Evolutionary conservation across 2,888 invertebrate genomes (phyloP), one percentile per base, ranked within the genome.

Genomic region (Lamellibrachia satsuma): DNA sequence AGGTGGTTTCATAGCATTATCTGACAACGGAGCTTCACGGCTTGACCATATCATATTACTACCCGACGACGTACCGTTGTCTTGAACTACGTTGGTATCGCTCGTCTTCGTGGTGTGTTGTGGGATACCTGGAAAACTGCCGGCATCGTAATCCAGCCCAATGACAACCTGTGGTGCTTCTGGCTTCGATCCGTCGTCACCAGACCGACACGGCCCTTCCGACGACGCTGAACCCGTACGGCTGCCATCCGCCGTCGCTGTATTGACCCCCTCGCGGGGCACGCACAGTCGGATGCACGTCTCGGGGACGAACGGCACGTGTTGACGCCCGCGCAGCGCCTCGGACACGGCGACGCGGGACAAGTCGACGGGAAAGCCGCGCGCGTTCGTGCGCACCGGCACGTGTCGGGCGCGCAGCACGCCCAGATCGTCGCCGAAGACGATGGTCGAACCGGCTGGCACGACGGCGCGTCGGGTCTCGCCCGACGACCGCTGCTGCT

Each of bases 371-470:
- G 15, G 75, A 6, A 75, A n/a, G 2, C 75, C 75, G 15, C 75
- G 75, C 22, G 75, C 75, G 75, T 75, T 75, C 22, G 75, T 75
- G 75, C 75, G n/a, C 75, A 75, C 75, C 22, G 75, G 75, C 75
- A 75, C 75, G 75, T 75, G 75, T 4, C 75, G 75, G 22, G 75
- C 75, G 6, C 75, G 22, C 75, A 75, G 75, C 15, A 75, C 75
- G 75, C n/a, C 22, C 75, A 75, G 75, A n/a, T 75, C 75, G 75
- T 75, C 75, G 75, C 75, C 75, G 75, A 75, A 75, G 75, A n/a
- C n/a, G 22, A 75, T 75, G 75, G 75, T 75, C 22, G 75, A 75
- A 4, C 75, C 75, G 75, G 75, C 75, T n/a, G 75, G 75, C 75
- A 75, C 75, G 75, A 75, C 75, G 22, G 75, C 75, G 15, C 75